phyloP scores from a whole-genome alignment of 2,797 vertebrate species.

The Euthynnus affinis region DNA sequence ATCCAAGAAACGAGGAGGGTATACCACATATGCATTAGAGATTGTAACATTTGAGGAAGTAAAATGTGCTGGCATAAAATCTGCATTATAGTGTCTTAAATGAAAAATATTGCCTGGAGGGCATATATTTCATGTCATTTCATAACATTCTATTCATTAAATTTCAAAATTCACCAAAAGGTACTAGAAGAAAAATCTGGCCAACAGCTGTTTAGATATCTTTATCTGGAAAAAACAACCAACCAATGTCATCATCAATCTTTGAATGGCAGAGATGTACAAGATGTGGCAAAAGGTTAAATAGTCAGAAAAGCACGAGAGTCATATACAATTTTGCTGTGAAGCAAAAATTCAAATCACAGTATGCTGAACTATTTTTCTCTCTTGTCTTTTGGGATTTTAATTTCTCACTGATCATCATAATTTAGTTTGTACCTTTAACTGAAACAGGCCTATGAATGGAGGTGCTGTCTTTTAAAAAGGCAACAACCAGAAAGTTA shows the following conservation, averaged over 20 bases:
- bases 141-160: too few species aligned
- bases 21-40: too few species aligned
- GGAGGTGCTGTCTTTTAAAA: neutral
- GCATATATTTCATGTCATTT: too few species aligned
- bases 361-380: neutral
- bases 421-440: conserved; percentile 3
- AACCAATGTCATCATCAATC: too few species aligned
- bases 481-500: conserved; percentile 2
- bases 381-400: neutral
- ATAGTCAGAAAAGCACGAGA: too few species aligned
- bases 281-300: too few species aligned
- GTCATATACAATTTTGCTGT: neutral
- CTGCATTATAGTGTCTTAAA: too few species aligned
- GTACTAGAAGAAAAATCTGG: neutral
- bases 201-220: neutral
- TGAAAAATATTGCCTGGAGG: neutral
- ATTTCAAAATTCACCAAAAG: too few species aligned
- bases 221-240: neutral
- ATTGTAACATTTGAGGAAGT: too few species aligned
- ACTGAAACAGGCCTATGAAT: neutral
- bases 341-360: neutral
- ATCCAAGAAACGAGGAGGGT: too few species aligned
- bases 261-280: too few species aligned
- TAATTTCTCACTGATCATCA: neutral
- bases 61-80: too few species aligned